These are phyloP conservation scores for Phocoena phocoena DNA, from an alignment of 2,113 vertebrate species.

Conservation along the genomic window DNA sequence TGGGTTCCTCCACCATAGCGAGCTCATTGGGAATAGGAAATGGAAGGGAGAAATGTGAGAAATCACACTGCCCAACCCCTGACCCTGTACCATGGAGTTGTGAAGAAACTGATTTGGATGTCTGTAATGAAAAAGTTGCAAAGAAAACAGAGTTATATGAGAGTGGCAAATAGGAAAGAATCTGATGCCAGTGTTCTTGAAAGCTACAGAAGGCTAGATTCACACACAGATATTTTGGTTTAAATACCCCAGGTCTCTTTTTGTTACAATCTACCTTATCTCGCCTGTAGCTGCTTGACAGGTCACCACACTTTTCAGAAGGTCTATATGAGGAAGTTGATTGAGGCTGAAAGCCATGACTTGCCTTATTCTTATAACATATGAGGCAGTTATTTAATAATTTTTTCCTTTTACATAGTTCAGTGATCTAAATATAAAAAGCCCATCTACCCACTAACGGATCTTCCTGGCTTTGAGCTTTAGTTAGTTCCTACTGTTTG, in stretches of 20 bases:
- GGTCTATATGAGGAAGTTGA: not conserved
- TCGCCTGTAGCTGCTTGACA: not conserved
- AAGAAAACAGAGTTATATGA: not conserved
- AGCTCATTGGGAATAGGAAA: not conserved
- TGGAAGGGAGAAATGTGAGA: not conserved
- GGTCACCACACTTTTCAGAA: not conserved
- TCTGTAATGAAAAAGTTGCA: not conserved
- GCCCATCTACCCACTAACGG: not conserved
- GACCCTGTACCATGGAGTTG: not conserved
- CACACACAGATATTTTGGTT: not conserved
- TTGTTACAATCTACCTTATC: not conserved
- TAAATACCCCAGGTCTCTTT: not conserved
- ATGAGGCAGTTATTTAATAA: not conserved
- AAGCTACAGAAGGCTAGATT: not conserved
- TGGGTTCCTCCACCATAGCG: not conserved
- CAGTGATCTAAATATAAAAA: not conserved
- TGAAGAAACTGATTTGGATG: not conserved
- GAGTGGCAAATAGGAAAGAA: not conserved
- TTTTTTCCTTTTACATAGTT: not conserved
- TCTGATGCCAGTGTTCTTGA: not conserved
- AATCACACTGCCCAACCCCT: not conserved
- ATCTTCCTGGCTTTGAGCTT: not conserved
- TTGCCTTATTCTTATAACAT: constrained; percentile 8
- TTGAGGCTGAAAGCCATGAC: not conserved
- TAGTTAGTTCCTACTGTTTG: not conserved